Evolutionary conservation across 2,888 invertebrate genomes (phyloP), one percentile per base, ranked within the genome.

Genomic region (Seladonia tumulorum): DNA sequence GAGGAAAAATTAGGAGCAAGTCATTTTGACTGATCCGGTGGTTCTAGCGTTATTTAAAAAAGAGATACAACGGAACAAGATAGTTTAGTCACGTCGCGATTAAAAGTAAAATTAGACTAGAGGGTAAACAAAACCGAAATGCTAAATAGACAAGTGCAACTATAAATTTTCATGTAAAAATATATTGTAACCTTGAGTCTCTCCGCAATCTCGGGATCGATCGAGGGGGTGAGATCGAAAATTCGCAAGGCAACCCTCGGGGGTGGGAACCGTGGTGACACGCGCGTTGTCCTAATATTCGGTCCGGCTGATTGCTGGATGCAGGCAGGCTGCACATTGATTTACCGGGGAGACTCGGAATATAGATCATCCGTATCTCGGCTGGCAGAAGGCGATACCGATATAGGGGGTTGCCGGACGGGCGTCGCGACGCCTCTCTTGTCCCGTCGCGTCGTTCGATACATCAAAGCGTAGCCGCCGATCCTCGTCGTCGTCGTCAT

Each of bases 241-340:
- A 60, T 60, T 25, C 60, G 60, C 60, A 22, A 22, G 10, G 53
- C 53, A 10, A 22, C 22, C 53, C 22, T 5, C 60, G 12, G 16
- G 14, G 60, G 12, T 63, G 16, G 60, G 35, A 29, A 66, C 3
- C 66, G 16, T 5, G 35, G 18, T 8, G 35, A 66, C 66, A 66
- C 35, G 18, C 10, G 63, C 10, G 8, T 25, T 7, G 16, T 57
- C 57, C 73, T 49, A 68, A 85, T 60, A 76, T 80, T 81, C 86
- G 53, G 76, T 66, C 29, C 47, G 25, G 25, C 8, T n/a, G 45
- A 49, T 63, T 60, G 66, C 66, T 60, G 72, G 73, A 71, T 22
- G 77, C 70, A 76, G 76, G 80, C 85, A 53, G 53, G 22, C 53
- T 53, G 10, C 77, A 60, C 75, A 84, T 78, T 63, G 77, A 84